Evolutionary conservation across 2,113 vertebrate genomes (phyloP).

Genomic region (Crotalus viridis): DNA sequence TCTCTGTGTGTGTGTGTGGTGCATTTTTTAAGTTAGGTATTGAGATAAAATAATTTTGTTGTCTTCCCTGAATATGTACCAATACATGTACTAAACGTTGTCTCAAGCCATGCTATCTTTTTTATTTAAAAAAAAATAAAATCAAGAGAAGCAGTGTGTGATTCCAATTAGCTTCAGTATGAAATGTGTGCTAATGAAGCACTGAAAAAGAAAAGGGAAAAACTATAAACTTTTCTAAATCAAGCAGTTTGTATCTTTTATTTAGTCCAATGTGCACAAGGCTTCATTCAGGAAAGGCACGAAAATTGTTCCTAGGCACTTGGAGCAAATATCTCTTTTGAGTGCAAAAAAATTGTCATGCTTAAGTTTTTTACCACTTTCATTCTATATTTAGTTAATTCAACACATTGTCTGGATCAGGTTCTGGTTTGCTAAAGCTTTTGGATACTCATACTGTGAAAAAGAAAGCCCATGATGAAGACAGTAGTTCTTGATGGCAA

Average conservation of each 20-base stretch:
- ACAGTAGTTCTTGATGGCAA: not conserved
- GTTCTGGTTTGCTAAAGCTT: not conserved
- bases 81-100: not conserved
- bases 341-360: not conserved
- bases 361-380: not conserved
- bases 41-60: not conserved
- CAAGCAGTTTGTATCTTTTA: not conserved
- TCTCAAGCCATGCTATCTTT: not conserved
- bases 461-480: not conserved
- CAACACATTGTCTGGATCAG: not conserved
- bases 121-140: not conserved
- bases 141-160: not conserved
- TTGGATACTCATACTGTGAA: not conserved
- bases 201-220: not conserved
- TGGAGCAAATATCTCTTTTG: not conserved
- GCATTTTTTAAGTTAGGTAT: not conserved
- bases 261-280: not conserved
- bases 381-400: not conserved
- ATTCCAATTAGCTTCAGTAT: not conserved
- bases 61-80: not conserved
- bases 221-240: not conserved
- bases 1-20: rapidly evolving
- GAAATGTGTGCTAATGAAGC: not conserved
- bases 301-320: not conserved
- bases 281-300: not conserved